Conservation (phyloP, 2,113 vertebrate species). For the Odocoileus hemionus region DNA sequence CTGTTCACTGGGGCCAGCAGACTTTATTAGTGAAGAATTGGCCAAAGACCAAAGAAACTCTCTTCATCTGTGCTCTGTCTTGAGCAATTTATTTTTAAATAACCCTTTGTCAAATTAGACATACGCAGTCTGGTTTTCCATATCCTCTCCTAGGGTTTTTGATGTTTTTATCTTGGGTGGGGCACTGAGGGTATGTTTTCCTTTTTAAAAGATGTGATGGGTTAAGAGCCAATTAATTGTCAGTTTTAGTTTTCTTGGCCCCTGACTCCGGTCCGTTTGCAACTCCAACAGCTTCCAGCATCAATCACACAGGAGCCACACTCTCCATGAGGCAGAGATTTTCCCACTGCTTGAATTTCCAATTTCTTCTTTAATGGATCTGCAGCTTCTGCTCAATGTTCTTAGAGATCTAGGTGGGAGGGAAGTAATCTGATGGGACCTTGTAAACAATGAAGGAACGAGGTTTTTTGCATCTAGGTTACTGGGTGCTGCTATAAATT, state of each 20-base stretch:
- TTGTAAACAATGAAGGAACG: neutral
- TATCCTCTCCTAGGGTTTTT: conserved; percentile 63
- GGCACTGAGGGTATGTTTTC: conserved; percentile 20
- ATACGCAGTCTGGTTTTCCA: conserved; percentile 53
- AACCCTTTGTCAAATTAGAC: conserved; percentile 63
- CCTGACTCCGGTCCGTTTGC: conserved; percentile 47
- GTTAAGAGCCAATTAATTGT: conserved; percentile 67
- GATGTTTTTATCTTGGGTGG: conserved; percentile 64
- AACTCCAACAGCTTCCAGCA: conserved; percentile 66
- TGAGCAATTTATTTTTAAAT: conserved; percentile 69
- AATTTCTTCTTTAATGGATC: neutral
- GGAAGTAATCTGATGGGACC: neutral
- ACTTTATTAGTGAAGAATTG: conserved; percentile 48
- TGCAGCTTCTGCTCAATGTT: neutral
- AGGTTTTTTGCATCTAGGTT: neutral
- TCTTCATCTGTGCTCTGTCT: conserved; percentile 50
- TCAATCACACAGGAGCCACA: conserved; percentile 68
- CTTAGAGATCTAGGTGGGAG: neutral
- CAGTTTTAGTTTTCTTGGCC: conserved; percentile 72
- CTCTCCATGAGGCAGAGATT: conserved; percentile 41
- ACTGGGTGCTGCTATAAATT: neutral
- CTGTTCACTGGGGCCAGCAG: conserved; percentile 7
- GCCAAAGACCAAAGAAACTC: conserved; percentile 56
- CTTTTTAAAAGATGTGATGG: conserved; percentile 48
- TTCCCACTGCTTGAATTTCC: neutral